Percentiles rank a stretch among this genome's conserved stretches.
Conservation (phyloP, 1,140 invertebrate species). For the Sarcophaga peregrina region DNA sequence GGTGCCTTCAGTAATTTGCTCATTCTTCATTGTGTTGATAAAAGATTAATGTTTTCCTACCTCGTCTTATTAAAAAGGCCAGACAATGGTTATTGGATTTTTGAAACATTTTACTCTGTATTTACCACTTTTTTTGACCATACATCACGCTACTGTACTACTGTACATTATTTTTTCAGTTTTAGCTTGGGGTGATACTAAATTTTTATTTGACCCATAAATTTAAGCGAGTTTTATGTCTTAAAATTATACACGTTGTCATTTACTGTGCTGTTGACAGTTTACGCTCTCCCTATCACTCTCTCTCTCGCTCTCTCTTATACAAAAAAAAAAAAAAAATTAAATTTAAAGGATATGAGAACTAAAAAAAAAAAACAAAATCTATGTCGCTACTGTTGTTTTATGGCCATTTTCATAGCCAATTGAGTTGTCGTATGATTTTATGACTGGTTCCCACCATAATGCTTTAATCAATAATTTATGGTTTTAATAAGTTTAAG, state of each 20-base stretch:
- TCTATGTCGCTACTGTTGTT: not conserved
- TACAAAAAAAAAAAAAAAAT: too few species aligned
- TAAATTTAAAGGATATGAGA: too few species aligned
- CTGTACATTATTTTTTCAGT: too few species aligned
- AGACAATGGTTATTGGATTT: not conserved
- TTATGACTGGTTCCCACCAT: not conserved
- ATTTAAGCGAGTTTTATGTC: not conserved
- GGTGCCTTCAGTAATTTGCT: too few species aligned
- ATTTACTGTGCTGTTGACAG: conserved; percentile 1
- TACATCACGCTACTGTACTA: too few species aligned
- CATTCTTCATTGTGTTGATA: not conserved
- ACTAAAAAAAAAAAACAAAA: too few species aligned
- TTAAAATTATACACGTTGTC: conserved; percentile 1
- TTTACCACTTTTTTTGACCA: not conserved
- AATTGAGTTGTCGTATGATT: not conserved
- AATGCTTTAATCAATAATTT: not conserved
- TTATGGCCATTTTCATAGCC: not conserved
- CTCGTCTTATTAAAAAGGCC: not conserved
- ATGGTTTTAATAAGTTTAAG: not conserved
- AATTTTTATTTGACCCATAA: conserved; percentile 15
- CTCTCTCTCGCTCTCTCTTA: too few species aligned
- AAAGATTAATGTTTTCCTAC: conserved; percentile 1
- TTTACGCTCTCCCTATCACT: not conserved
- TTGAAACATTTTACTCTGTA: not conserved
- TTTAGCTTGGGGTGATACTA: not conserved